Percentiles rank a stretch among this genome's conserved stretches.
Evolutionary conservation across 2,797 vertebrate species (phyloP).

Genomic region (Carapus acus): DNA sequence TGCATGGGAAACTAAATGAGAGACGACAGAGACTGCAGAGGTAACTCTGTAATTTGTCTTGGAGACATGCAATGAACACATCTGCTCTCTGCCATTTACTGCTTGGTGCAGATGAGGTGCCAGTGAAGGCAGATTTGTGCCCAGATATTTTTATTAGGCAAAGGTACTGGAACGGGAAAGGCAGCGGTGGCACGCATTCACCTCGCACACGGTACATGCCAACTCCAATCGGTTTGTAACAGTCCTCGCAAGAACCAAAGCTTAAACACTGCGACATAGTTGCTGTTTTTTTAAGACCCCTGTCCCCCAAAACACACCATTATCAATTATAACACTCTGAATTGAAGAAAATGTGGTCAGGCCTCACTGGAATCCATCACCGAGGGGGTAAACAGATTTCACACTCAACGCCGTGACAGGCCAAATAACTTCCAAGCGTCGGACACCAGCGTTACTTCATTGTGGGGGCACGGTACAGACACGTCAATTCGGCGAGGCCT

Average conservation of each 20-base stretch:
- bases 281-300: no score
- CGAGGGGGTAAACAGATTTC: background rate
- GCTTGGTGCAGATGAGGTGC: slow-evolving; percentile 31
- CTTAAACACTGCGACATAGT: background rate
- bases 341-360: background rate
- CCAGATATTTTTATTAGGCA: slow-evolving; percentile 6
- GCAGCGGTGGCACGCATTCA: background rate
- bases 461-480: background rate
- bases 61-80: slow-evolving; percentile 42
- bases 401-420: slow-evolving; percentile 2
- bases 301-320: slow-evolving; percentile 3
- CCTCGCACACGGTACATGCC: slow-evolving; percentile 7
- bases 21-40: slow-evolving; percentile 37
- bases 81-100: slow-evolving; percentile 44
- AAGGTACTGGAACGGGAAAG: slow-evolving; percentile 15
- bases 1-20: slow-evolving; percentile 42
- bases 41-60: slow-evolving; percentile 51
- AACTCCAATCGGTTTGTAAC: slow-evolving; percentile 4
- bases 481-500: background rate
- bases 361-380: background rate
- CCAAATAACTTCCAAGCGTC: background rate
- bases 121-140: slow-evolving; percentile 13
- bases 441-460: background rate
- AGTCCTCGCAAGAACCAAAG: slow-evolving; percentile 3
- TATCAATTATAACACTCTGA: slow-evolving; percentile 5